These are phyloP conservation scores for Oegoconia quadripuncta DNA, from an alignment of 2,888 invertebrate genomes.

Conservation along the genomic window DNA sequence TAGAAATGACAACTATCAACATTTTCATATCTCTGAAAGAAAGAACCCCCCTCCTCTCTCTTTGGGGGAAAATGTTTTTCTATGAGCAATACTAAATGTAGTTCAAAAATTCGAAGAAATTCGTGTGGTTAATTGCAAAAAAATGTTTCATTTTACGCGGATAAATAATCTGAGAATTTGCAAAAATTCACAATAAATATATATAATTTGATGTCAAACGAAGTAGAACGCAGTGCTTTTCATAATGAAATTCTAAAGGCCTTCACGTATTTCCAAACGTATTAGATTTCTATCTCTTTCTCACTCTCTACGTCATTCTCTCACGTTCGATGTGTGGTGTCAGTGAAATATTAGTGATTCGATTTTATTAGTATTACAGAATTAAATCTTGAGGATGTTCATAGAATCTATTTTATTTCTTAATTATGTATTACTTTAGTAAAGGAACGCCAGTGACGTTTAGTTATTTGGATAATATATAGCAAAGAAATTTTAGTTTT, in stretches of 20 bases:
- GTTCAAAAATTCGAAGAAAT: too few relatives aligned
- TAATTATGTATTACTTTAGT: conserved; percentile 57
- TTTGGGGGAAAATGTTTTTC: too few relatives aligned
- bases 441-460: conserved; percentile 50
- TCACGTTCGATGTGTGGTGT: conserved; percentile 76
- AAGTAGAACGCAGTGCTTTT: not conserved
- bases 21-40: too few relatives aligned
- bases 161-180: too few relatives aligned
- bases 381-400: conserved; percentile 49
- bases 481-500: conserved; percentile 50
- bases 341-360: conserved; percentile 61
- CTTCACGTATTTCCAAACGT: conserved; percentile 28
- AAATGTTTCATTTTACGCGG: too few relatives aligned
- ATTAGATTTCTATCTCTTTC: conserved; percentile 38
- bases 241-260: not conserved
- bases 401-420: conserved; percentile 42
- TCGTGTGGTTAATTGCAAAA: too few relatives aligned
- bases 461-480: conserved; percentile 48
- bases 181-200: too few relatives aligned
- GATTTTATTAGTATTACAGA: conserved; percentile 50
- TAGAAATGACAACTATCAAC: too few relatives aligned
- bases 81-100: too few relatives aligned
- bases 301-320: conserved; percentile 67
- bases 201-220: too few relatives aligned
- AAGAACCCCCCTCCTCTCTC: too few relatives aligned